Evolutionary conservation across 2,113 vertebrate genomes (phyloP).

Genomic region (Oncorhynchus keta): DNA sequence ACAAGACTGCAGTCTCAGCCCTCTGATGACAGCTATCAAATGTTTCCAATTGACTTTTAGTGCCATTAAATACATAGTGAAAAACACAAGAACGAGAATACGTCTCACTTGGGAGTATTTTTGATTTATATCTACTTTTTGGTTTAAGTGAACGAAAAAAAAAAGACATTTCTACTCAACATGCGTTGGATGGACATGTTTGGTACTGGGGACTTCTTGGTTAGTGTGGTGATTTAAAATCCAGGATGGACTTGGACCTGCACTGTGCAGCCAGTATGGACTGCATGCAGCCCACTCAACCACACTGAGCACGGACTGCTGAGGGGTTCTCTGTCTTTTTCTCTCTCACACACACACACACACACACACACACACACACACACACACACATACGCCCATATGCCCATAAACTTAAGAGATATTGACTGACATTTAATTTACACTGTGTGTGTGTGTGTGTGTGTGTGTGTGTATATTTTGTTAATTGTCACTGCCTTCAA

Average conservation of each 20-base stretch:
- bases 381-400: slow-evolving; percentile 56
- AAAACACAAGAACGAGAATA: slow-evolving; percentile 52
- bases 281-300: slow-evolving; percentile 78
- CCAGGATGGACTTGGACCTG: slow-evolving; percentile 70
- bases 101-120: slow-evolving; percentile 87
- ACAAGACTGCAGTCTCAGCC: slow-evolving; percentile 82
- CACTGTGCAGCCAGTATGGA: slow-evolving; percentile 77
- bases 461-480: slow-evolving; percentile 68
- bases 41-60: slow-evolving; percentile 89
- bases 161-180: slow-evolving; percentile 85
- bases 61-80: slow-evolving; percentile 87
- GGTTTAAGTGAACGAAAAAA: slow-evolving; percentile 69
- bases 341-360: too few species aligned
- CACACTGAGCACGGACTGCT: slow-evolving; percentile 79
- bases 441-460: slow-evolving; percentile 66
- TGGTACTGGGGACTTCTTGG: slow-evolving; percentile 91
- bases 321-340: slow-evolving; percentile 49
- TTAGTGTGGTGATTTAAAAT: slow-evolving; percentile 83
- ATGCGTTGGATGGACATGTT: slow-evolving; percentile 86
- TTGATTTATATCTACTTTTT: slow-evolving; percentile 94
- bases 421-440: slow-evolving; percentile 87
- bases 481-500: slow-evolving; percentile 94
- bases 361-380: too few species aligned
- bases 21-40: slow-evolving; percentile 86
- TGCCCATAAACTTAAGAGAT: slow-evolving; percentile 77